These are phyloP conservation scores for Lutraria rhynchaena DNA, from an alignment of 1,140 invertebrate genomes.

Conservation along the genomic window DNA sequence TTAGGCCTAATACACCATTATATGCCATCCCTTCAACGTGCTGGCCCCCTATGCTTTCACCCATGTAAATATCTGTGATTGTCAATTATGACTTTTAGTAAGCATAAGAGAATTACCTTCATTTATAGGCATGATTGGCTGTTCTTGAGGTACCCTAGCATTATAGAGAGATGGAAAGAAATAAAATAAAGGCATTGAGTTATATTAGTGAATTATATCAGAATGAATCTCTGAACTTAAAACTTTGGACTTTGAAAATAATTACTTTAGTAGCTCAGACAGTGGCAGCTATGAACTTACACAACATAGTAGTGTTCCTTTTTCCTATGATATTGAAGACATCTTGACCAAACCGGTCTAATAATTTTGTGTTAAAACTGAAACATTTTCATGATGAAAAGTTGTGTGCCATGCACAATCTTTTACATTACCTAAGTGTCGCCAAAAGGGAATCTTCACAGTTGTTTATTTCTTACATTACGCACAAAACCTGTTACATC, in stretches of 20 bases:
- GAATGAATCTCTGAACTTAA: conserved; percentile 1
- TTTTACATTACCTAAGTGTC: conserved; percentile 1
- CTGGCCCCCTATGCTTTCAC: too few relatives aligned
- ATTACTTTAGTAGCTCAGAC: conserved; percentile 7
- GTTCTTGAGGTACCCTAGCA: too few relatives aligned
- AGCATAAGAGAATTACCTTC: too few relatives aligned
- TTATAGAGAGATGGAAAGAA: too few relatives aligned
- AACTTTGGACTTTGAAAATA: conserved; percentile 30
- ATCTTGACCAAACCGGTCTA: not conserved
- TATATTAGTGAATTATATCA: not conserved
- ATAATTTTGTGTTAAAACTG: conserved; percentile 11
- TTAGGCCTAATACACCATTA: too few relatives aligned
- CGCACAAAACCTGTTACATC: conserved; percentile 11
- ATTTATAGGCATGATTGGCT: too few relatives aligned
- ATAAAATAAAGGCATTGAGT: too few relatives aligned
- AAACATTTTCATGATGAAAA: conserved; percentile 38
- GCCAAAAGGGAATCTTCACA: not conserved
- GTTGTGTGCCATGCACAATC: conserved; percentile 41
- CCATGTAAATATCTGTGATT: too few relatives aligned
- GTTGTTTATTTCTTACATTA: conserved; percentile 25
- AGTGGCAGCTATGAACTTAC: conserved; percentile 4
- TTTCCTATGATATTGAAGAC: conserved; percentile 28
- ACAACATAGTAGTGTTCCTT: conserved; percentile 1
- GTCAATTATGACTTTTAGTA: too few relatives aligned
- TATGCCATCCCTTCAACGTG: too few relatives aligned